Evolutionary conservation across 2,113 vertebrate species (phyloP).

Genomic region (Eublepharis macularius): DNA sequence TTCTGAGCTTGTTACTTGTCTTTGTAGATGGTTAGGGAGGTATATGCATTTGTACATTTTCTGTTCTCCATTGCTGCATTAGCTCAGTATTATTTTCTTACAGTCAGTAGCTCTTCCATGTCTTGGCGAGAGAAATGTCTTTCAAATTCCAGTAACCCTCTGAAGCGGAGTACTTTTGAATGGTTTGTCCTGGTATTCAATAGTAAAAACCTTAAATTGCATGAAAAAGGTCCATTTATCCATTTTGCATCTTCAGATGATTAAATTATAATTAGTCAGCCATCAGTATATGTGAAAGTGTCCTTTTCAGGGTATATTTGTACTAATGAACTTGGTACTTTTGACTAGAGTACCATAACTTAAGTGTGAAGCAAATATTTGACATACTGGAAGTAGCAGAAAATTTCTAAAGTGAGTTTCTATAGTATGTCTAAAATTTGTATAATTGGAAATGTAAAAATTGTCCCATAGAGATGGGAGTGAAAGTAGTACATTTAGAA

Average conservation of each 20-base stretch:
- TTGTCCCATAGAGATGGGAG: neutral
- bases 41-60: no score
- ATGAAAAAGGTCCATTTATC: neutral
- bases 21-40: no score
- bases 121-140: no score
- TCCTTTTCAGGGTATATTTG: neutral
- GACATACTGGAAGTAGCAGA: neutral
- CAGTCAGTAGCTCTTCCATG: no score
- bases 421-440: neutral
- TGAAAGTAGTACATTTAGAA: slow-evolving; percentile 12
- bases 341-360: neutral
- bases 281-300: neutral
- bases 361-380: neutral
- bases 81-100: no score
- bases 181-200: neutral
- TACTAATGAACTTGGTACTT: neutral
- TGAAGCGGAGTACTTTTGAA: no score
- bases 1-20: neutral
- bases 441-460: neutral
- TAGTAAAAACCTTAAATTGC: neutral
- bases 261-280: neutral
- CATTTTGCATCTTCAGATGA: no score
- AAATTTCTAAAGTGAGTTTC: neutral
- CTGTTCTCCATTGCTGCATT: no score
- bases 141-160: no score